These are phyloP conservation scores for Cylloceria caligata DNA, from an alignment of 2,888 invertebrate species.

Conservation along the genomic window DNA sequence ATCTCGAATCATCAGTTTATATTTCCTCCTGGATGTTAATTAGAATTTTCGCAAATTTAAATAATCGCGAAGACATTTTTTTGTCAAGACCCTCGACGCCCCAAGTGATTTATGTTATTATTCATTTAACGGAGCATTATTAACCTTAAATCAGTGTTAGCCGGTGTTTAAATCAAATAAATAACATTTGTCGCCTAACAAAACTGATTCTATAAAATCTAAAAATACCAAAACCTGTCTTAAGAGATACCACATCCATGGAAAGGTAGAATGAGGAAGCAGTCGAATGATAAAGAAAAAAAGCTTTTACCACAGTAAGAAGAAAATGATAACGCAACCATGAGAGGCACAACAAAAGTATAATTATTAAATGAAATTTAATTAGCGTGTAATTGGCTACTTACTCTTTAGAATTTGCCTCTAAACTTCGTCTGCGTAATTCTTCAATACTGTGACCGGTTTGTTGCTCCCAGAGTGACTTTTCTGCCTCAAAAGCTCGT, in stretches of 20 bases:
- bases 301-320: conserved; percentile 59
- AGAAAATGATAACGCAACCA: conserved; percentile 61
- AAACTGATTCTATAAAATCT: conserved; percentile 1
- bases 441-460: conserved; percentile 96
- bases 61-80: conserved; percentile 13
- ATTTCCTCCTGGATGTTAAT: neutral
- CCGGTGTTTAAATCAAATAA: neutral
- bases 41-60: conserved; percentile 62
- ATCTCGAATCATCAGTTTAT: neutral
- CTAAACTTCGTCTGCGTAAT: conserved; percentile 93
- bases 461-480: conserved; percentile 94
- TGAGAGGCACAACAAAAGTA: conserved; percentile 55
- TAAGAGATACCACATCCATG: conserved; percentile 33
- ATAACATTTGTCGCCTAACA: neutral
- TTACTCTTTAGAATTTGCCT: conserved; percentile 95
- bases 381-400: conserved; percentile 80
- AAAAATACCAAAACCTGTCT: conserved; percentile 32
- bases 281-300: conserved; percentile 38
- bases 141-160: neutral
- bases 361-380: conserved; percentile 40
- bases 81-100: conserved; percentile 36
- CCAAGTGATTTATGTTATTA: neutral
- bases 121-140: neutral
- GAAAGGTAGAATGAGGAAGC: conserved; percentile 44
- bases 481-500: conserved; percentile 93